These are phyloP conservation scores for Tetanocera ferruginea DNA, from an alignment of 2,888 invertebrate species.

Conservation along the genomic window DNA sequence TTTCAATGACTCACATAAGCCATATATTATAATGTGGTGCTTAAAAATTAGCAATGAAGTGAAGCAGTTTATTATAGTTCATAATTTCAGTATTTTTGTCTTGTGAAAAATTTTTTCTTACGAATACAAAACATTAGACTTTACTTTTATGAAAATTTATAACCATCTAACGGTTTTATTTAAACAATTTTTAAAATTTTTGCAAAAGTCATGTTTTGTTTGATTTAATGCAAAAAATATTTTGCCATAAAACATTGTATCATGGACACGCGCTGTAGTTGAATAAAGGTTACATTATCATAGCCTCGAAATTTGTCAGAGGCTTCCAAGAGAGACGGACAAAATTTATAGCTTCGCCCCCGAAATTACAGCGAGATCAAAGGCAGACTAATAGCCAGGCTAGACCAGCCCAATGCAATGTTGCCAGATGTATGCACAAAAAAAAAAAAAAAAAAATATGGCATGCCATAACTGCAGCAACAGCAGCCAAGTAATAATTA, in stretches of 20 bases:
- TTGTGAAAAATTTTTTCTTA: no score
- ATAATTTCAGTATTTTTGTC: no score
- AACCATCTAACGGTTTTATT: background rate
- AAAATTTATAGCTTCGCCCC: background rate
- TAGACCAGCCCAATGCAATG: no score
- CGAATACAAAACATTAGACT: background rate
- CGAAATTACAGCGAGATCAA: background rate
- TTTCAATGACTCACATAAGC: no score
- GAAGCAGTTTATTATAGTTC: no score
- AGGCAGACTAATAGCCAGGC: background rate
- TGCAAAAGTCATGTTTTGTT: background rate
- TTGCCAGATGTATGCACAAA: no score
- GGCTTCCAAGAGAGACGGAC: background rate
- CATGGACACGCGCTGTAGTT: background rate
- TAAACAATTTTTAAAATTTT: background rate
- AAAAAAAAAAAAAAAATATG: background rate
- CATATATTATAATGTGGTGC: no score
- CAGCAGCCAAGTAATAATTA: background rate
- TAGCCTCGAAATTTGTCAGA: background rate
- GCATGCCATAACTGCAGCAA: background rate
- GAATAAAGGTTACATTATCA: background rate
- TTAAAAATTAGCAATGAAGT: no score
- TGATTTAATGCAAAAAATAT: background rate
- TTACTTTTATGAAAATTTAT: background rate
- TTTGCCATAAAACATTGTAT: background rate